These are phyloP conservation scores for Coenonympha glycerion DNA, from an alignment of 2,888 invertebrate genomes.

Conservation along the genomic window DNA sequence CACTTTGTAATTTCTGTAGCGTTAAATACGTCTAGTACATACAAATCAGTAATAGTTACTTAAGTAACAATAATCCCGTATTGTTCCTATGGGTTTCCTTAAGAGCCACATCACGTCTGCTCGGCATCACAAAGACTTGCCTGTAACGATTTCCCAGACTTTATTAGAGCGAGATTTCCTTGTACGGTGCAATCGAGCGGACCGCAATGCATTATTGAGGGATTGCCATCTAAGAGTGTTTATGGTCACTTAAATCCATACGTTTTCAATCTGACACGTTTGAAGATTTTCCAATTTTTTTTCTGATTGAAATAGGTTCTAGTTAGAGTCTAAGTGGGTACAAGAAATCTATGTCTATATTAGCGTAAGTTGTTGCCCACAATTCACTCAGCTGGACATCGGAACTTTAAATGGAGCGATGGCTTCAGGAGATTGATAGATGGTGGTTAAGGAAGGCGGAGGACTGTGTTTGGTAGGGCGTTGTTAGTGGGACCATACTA, in stretches of 20 bases:
- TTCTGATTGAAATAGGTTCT: not conserved
- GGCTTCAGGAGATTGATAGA: no score
- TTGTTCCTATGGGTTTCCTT: slow-evolving; percentile 18
- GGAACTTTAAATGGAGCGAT: no score
- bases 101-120: slow-evolving; percentile 17
- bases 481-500: no score
- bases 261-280: not conserved
- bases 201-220: slow-evolving; percentile 30
- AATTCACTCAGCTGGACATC: no score
- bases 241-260: slow-evolving; percentile 16
- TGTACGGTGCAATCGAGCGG: slow-evolving; percentile 17
- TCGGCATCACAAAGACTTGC: slow-evolving; percentile 20
- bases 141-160: slow-evolving; percentile 25
- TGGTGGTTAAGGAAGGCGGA: no score
- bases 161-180: slow-evolving; percentile 27
- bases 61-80: slow-evolving; percentile 3
- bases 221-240: slow-evolving; percentile 26
- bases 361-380: no score
- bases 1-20: no score
- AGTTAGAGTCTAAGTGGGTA: not conserved
- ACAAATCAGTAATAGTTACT: no score
- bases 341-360: not conserved
- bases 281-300: not conserved
- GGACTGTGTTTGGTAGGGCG: no score
- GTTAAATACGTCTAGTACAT: no score